A percentile compares a stretch with the other conserved stretches of the same genome.
Evolutionary conservation across 2,113 vertebrate genomes (phyloP).

Genomic region (Gracilinanus agilis): DNA sequence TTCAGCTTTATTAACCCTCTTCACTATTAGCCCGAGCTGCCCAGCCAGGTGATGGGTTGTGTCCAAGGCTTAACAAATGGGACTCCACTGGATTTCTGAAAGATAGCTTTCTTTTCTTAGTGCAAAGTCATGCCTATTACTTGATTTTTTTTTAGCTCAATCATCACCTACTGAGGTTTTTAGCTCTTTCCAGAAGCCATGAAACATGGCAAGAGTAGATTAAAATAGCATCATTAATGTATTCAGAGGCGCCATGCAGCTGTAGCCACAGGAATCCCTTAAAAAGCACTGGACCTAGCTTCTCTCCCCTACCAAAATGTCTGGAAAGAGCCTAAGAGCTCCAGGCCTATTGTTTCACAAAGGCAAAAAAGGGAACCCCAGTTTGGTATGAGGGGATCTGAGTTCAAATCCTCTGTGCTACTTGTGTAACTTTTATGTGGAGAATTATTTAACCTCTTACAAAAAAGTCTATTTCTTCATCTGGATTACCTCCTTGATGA

Average conservation of each 20-base stretch:
- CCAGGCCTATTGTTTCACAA: not conserved
- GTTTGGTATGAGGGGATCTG: not conserved
- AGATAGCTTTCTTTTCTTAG: not conserved
- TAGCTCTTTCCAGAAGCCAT: not conserved
- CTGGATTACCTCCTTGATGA: not conserved
- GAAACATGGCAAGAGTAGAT: not conserved
- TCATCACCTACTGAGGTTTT: not conserved
- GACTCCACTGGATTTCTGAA: not conserved
- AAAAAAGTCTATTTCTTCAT: constrained; percentile 8
- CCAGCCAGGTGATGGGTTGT: not conserved
- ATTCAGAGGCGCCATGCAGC: not conserved
- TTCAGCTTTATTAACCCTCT: not conserved
- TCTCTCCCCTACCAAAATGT: not conserved
- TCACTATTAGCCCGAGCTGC: not conserved
- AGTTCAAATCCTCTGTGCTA: not conserved
- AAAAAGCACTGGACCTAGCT: not conserved
- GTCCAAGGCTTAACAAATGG: not conserved
- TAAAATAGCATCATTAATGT: not conserved
- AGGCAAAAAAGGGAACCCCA: constrained; percentile 43
- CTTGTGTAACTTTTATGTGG: not conserved
- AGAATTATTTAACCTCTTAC: not conserved
- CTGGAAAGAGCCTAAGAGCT: not conserved
- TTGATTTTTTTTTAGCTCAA: not conserved
- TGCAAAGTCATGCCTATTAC: not conserved
- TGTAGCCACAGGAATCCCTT: not conserved